Evolutionary conservation across 2,888 invertebrate species (phyloP), one percentile per base, ranked within the genome.

Genomic region (Heliconius charithonia): DNA sequence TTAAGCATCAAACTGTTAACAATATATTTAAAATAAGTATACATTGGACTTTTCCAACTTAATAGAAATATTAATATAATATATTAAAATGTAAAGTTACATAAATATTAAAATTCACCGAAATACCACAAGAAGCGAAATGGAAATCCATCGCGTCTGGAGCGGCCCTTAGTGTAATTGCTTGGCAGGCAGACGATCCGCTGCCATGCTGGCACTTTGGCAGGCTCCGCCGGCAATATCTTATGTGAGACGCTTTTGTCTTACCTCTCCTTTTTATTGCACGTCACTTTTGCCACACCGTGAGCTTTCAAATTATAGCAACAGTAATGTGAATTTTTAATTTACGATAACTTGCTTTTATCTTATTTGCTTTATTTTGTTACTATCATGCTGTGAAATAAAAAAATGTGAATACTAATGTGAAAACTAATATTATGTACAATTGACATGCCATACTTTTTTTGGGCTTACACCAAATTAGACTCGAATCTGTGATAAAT

Each of bases 121-220:
- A 73, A 73, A 65, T 65, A 69, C 29, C 79, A 67, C 74, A 37
- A 71, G 67, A 79, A 80, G 72, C 41, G 65, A 62, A 73, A 71
- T 75, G 76, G 56, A 76, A 76, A 75, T 72, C 62, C 72, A 78
- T 75, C 65, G 69, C 59, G 79, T 79, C 79, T 77, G 79, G 41
- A 65, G 59, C 69, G 69, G 71, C 73, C 79, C 76, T 77, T 81
- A 77, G 80, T 78, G 80, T 82, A 83, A 83, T 82, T 80, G 82
- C 81, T 83, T 83, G 82, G 83, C 83, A 81, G 78, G 77, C 78
- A 41, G 72, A 75, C 81, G 78, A 77, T 76, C 77, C 66, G 77
- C 72, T 72, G 72, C 59, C 32, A 56, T 63, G 69, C 77, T 70
- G 75, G 78, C 81, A 81, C 77, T 83, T 69, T 83, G 83, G 83